Evolutionary conservation across 2,113 vertebrate species (phyloP).

Genomic region (Macrotus californicus): DNA sequence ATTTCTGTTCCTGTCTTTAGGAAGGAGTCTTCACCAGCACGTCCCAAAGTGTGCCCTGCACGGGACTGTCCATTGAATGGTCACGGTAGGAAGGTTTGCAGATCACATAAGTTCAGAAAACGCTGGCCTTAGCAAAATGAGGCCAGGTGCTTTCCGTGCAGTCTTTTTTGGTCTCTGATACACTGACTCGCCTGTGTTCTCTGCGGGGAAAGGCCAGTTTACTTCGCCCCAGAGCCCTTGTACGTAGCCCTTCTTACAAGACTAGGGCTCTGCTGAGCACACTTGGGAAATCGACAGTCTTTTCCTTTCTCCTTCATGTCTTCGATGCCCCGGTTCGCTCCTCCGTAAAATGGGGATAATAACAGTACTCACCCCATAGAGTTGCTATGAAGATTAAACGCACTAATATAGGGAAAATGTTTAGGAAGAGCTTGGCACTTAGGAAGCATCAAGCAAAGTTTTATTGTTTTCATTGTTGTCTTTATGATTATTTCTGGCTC

Average conservation of each 20-base stretch:
- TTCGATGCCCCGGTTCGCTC: background rate
- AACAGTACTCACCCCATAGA: background rate
- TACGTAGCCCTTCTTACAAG: background rate
- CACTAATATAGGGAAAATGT: background rate
- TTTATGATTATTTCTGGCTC: background rate
- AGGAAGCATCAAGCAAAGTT: background rate
- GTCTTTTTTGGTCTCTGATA: background rate
- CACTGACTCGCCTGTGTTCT: background rate
- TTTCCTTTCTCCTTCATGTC: background rate
- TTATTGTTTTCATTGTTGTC: background rate
- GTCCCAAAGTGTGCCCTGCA: background rate
- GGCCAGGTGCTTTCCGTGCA: background rate
- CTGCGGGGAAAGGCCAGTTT: background rate
- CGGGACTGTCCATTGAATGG: background rate
- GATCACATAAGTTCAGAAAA: slow-evolving; percentile 25
- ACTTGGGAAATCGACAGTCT: background rate
- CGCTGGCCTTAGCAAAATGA: slow-evolving; percentile 11
- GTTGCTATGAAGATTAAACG: background rate
- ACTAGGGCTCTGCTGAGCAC: background rate
- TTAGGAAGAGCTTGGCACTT: background rate
- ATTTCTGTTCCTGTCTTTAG: background rate
- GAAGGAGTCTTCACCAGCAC: background rate
- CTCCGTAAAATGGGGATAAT: background rate
- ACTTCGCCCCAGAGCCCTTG: background rate
- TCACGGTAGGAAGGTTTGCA: background rate